These are phyloP conservation scores for Clunio marinus DNA, from an alignment of 2,888 invertebrate genomes.

Conservation along the genomic window DNA sequence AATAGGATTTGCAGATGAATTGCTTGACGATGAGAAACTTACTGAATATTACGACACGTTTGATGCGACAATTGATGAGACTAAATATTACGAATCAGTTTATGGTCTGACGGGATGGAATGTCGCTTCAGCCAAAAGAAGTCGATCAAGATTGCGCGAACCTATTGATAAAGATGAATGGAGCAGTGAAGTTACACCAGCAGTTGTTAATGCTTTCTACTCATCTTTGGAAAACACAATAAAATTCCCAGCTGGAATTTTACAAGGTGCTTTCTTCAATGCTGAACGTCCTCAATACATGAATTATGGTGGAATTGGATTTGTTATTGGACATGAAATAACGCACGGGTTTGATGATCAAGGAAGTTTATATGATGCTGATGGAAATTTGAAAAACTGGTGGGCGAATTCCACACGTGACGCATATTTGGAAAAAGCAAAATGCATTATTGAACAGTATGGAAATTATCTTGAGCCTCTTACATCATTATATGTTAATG, in stretches of 20 bases:
- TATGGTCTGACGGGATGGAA: background rate
- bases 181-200: constrained; percentile 1
- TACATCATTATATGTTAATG: constrained; percentile 39
- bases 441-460: constrained; percentile 43
- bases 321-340: constrained; percentile 43
- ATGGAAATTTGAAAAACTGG: constrained; percentile 42
- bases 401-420: constrained; percentile 42
- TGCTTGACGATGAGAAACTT: constrained; percentile 6
- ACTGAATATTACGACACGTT: background rate
- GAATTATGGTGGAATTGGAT: constrained; percentile 43
- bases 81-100: background rate
- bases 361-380: constrained; percentile 48
- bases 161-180: constrained; percentile 23
- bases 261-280: constrained; percentile 22
- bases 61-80: background rate
- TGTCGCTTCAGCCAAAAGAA: background rate
- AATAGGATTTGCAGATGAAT: constrained; percentile 30
- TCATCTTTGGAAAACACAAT: constrained; percentile 28
- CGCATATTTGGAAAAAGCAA: constrained; percentile 41
- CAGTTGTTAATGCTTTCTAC: constrained; percentile 27
- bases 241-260: constrained; percentile 26
- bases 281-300: constrained; percentile 38
- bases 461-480: constrained; percentile 40
- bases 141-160: background rate
- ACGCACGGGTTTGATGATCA: constrained; percentile 45